Conservation (phyloP, 1,140 invertebrate genomes). For the Phocides pigmalion region DNA sequence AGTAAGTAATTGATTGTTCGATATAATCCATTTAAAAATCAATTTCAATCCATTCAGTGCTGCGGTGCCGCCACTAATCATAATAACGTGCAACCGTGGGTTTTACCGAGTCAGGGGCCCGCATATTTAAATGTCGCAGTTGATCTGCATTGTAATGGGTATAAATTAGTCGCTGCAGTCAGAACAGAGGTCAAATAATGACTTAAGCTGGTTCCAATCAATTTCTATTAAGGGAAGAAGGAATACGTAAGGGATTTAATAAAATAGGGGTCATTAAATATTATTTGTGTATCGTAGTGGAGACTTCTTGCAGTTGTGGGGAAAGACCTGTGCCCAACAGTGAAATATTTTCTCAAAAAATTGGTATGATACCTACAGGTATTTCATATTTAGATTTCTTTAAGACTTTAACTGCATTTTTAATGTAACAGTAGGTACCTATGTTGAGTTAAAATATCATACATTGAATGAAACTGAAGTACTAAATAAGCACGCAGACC, state of each 20-base stretch:
- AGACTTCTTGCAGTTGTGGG: too few species aligned
- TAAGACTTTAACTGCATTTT: too few species aligned
- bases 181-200: slow-evolving; percentile 22
- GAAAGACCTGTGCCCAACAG: too few species aligned
- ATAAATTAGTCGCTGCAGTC: slow-evolving; percentile 38
- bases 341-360: too few species aligned
- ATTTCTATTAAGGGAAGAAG: slow-evolving; percentile 7
- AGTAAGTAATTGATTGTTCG: background rate
- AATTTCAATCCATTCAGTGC: slow-evolving; percentile 1
- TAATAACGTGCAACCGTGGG: slow-evolving; percentile 22
- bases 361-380: too few species aligned
- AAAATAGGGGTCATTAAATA: slow-evolving; percentile 11
- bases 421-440: too few species aligned
- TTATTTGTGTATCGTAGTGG: background rate
- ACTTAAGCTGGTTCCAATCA: slow-evolving; percentile 22
- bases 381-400: too few species aligned
- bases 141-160: slow-evolving; percentile 33
- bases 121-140: slow-evolving; percentile 44
- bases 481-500: too few species aligned
- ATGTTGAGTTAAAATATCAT: too few species aligned
- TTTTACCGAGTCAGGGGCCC: slow-evolving; percentile 38
- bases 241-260: background rate
- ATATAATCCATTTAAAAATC: background rate
- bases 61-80: slow-evolving; percentile 27
- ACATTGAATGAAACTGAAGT: too few species aligned